Evolutionary conservation across 1,140 invertebrate species (phyloP).

Genomic region (Drosophila truncata): DNA sequence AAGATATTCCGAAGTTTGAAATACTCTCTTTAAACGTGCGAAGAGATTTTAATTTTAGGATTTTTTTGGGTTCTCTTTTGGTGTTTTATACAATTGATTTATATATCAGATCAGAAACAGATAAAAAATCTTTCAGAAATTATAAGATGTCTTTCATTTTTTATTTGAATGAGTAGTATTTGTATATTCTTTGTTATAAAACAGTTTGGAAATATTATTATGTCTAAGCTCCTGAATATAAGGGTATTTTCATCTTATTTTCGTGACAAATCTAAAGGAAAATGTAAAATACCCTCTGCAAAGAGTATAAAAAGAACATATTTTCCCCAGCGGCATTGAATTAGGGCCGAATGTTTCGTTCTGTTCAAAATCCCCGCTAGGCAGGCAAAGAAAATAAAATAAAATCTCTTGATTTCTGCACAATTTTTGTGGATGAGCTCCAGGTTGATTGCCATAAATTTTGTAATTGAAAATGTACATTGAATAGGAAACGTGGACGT

Average conservation of each 20-base stretch:
- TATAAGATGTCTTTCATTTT: too few species aligned
- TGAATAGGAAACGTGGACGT: background rate
- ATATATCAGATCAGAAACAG: too few species aligned
- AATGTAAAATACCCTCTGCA: background rate
- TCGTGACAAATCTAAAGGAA: background rate
- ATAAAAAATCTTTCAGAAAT: too few species aligned
- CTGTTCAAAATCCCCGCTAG: background rate
- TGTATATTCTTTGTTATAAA: too few species aligned
- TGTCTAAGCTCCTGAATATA: too few species aligned
- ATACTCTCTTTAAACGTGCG: background rate
- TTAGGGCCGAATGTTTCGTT: background rate
- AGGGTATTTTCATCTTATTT: background rate
- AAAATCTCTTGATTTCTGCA: conserved; percentile 9
- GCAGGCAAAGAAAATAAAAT: conserved; percentile 5
- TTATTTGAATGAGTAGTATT: too few species aligned
- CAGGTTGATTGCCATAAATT: conserved; percentile 31
- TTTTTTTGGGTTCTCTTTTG: background rate
- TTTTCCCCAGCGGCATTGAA: conserved; percentile 23
- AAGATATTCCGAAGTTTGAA: background rate
- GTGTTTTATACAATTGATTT: too few species aligned
- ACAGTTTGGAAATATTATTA: too few species aligned
- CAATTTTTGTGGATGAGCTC: conserved; percentile 28
- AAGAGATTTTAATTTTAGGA: background rate
- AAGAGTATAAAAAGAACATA: conserved; percentile 7
- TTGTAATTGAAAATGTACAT: conserved; percentile 20